Evolutionary conservation across 2,113 vertebrate genomes (phyloP), one percentile per base, ranked within the genome.

Genomic region (Oostethus manadensis): DNA sequence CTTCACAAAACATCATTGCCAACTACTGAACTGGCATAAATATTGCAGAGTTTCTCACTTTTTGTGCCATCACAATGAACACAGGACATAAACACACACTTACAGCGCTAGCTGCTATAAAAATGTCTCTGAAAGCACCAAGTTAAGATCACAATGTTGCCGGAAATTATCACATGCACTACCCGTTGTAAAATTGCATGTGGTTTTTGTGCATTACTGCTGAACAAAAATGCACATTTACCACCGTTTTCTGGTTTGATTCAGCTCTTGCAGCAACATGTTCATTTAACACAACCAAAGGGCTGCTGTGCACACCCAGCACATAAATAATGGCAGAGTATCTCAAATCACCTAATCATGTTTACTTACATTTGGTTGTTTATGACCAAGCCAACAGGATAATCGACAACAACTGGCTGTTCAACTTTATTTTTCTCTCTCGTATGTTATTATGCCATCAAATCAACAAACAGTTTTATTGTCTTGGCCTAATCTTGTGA

Each of bases 271-370:
- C 42, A 8, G 33, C 33, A 55, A 44, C 23, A 29, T 38, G 22
- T 45, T 21, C 15, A 49, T 35, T 43, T 56, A 46, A 60, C 17
- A 21, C 9, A 13, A 20, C 50, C 50, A 8, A 10, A 42, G 54
- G 10, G 33, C 16, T 18, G 33, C 17, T 6, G 4, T 20, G 16
- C 13, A 53, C 23, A 58, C 14, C 49, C 8, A 29, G 33, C 61
- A 49, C 60, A 48, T 15, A 61, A n/a, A n/a, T 43, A n/a, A 14
- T 33, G 50, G n/a, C n/a, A 40, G 23, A 49, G 35, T 54, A 47
- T 50, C 56, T 58, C 7, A 54, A 65, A 61, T 17, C 46, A 60
- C 59, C 16, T 61, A 68, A 71, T 73, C 60, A 55, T 68, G 49
- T 66, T 71, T 58, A 40, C 73, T n/a, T n/a, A n/a, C n/a, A n/a